Evolutionary conservation across 2,113 vertebrate genomes (phyloP).

Genomic region (Carassius gibelio): DNA sequence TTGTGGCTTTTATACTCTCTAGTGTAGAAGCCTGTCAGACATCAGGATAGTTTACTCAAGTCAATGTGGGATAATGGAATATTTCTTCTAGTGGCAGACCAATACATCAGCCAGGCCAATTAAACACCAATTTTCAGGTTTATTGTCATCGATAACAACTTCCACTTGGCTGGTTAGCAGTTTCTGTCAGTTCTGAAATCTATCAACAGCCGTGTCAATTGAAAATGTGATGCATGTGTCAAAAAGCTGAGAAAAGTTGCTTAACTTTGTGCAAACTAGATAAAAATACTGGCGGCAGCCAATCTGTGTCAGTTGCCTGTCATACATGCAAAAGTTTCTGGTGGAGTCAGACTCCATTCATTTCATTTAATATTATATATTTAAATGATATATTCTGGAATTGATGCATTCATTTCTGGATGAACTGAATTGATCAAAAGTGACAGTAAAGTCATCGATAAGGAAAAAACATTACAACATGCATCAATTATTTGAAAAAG

Average conservation of each 20-base stretch:
- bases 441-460: background rate
- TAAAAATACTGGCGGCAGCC: background rate
- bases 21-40: background rate
- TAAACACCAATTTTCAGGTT: constrained; percentile 15
- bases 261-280: background rate
- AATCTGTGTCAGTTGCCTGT: constrained; percentile 2
- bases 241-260: background rate
- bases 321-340: background rate
- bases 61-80: background rate
- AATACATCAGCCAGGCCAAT: constrained; percentile 38
- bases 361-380: background rate
- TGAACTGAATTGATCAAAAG: background rate
- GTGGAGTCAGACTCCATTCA: background rate
- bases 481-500: background rate
- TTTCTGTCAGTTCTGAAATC: background rate
- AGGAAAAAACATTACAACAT: no score
- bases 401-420: background rate
- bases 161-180: constrained; percentile 15
- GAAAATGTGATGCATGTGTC: background rate
- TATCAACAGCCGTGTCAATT: background rate
- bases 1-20: constrained; percentile 13
- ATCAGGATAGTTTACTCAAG: background rate
- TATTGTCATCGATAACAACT: background rate
- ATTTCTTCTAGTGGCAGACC: background rate
- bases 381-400: background rate